These are phyloP conservation scores for Athalia circularis DNA, from an alignment of 2,888 invertebrate species.

Conservation along the genomic window DNA sequence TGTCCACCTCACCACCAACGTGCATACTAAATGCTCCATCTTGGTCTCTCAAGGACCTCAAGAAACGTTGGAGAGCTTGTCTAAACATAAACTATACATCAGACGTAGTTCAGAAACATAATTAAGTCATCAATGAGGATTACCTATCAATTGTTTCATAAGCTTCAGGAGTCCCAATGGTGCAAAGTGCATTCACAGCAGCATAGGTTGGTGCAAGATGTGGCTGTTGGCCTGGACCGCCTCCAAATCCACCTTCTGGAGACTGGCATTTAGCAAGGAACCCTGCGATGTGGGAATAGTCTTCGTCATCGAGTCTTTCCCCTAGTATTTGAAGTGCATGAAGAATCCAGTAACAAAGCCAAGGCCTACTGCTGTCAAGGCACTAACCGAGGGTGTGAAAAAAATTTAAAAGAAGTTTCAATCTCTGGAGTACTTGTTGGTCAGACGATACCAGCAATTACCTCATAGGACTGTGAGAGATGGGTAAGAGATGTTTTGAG, in stretches of 20 bases:
- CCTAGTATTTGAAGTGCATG: constrained; percentile 90
- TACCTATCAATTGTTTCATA: constrained; percentile 91
- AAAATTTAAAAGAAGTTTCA: background rate
- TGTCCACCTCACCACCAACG: constrained; percentile 93
- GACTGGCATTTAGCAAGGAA: constrained; percentile 85
- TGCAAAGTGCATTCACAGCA: constrained; percentile 94
- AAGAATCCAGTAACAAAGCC: constrained; percentile 98
- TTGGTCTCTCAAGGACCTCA: constrained; percentile 84
- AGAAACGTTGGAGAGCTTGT: constrained; percentile 83
- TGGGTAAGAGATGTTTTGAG: constrained; percentile 82
- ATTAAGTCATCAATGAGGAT: background rate
- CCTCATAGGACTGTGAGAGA: constrained; percentile 84
- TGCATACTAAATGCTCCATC: constrained; percentile 97
- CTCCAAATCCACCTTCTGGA: constrained; percentile 91
- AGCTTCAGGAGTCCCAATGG: constrained; percentile 91
- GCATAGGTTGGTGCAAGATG: constrained; percentile 99
- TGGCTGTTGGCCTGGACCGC: constrained; percentile 94
- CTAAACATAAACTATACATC: constrained; percentile 66
- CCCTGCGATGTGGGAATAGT: constrained; percentile 76
- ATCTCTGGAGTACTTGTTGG: no score
- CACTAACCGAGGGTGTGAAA: constrained; percentile 74
- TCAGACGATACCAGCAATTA: constrained; percentile 60
- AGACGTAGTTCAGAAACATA: no score
- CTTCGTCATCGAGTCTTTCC: constrained; percentile 78
- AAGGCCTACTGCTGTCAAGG: constrained; percentile 96